Evolutionary conservation across 2,113 vertebrate species (phyloP), one percentile per base, ranked within the genome.

Genomic region (Psilopsiagon aymara): DNA sequence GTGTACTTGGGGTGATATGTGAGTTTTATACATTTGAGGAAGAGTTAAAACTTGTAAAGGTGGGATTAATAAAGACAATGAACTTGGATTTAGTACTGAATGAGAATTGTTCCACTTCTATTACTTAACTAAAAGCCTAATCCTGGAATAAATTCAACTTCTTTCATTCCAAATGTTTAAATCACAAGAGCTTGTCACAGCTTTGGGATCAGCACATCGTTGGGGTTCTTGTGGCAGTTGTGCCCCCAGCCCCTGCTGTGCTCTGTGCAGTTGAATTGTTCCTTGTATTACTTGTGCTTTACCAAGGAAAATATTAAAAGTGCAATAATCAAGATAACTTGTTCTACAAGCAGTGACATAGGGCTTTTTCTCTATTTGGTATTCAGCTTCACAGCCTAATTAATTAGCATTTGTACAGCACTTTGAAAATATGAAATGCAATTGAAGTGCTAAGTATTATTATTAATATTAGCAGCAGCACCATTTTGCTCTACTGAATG

Each of bases 401-500:
- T 96, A 95, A 96, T 91, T 94, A 94, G 62, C 92, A 95, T 95
- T 95, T 96, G 88, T 90, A 88, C 90, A 84, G 88, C 92, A 73
- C 77, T 93, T 88, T 47, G 88, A 91, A 94, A 92, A 91, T 73
- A 85, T 28, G 57, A 94, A 91, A 95, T n/a, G 47, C 86, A 96
- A 79, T 53, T 93, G 82, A 95, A 96, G 69, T 91, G 82, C 86
- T 94, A 84, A 96, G 86, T 44, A 52, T 88, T 93, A 86, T 96
- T 90, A 88, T 95, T 96, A 96, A 88, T 95, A 95, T 90, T 86
- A 95, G 90, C 86, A 92, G 82, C 80, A 82, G 55, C 73, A 86
- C 79, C 47, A 88, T 83, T 95, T 90, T 90, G 47, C 82, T 96
- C 86, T 51, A 33, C 33, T 84, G 92, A 95, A 86, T 73, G 66